Evolutionary conservation across 1,140 invertebrate genomes (phyloP).

Genomic region (Temnothorax longispinosus): DNA sequence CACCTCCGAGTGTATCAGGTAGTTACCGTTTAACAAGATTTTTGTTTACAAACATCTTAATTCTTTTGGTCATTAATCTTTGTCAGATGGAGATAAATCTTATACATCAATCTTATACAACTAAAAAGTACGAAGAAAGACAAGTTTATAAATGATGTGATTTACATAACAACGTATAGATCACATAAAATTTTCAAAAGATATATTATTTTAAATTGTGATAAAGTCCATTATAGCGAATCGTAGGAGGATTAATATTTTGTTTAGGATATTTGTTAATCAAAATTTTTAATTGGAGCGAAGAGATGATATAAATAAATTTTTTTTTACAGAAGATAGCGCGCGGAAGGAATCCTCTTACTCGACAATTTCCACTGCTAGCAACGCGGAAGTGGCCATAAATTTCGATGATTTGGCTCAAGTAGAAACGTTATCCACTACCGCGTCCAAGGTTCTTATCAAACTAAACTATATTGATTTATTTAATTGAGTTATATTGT

Average conservation of each 20-base stretch:
- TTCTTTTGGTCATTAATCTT: not conserved
- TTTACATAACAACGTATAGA: not conserved
- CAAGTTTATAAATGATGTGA: not conserved
- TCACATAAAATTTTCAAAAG: not conserved
- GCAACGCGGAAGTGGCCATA: conserved; percentile 79
- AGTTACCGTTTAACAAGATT: conserved; percentile 14
- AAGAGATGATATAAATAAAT: conserved; percentile 6
- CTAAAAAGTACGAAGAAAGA: not conserved
- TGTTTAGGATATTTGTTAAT: not conserved
- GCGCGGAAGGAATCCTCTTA: conserved; percentile 47
- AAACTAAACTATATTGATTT: not conserved
- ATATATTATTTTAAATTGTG: not conserved
- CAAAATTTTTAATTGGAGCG: not conserved
- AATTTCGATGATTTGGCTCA: conserved; percentile 83
- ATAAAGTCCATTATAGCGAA: not conserved
- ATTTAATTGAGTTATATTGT: not conserved
- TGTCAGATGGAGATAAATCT: not conserved
- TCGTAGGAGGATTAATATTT: not conserved
- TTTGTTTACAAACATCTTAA: not conserved
- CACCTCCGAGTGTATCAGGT: conserved; percentile 75
- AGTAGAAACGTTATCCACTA: conserved; percentile 82
- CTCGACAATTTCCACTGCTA: conserved; percentile 70
- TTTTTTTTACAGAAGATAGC: conserved; percentile 68
- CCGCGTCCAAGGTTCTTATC: conserved; percentile 83
- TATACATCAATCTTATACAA: not conserved